Conservation (phyloP, 2,797 vertebrate species). For the Alcedo atthis region DNA sequence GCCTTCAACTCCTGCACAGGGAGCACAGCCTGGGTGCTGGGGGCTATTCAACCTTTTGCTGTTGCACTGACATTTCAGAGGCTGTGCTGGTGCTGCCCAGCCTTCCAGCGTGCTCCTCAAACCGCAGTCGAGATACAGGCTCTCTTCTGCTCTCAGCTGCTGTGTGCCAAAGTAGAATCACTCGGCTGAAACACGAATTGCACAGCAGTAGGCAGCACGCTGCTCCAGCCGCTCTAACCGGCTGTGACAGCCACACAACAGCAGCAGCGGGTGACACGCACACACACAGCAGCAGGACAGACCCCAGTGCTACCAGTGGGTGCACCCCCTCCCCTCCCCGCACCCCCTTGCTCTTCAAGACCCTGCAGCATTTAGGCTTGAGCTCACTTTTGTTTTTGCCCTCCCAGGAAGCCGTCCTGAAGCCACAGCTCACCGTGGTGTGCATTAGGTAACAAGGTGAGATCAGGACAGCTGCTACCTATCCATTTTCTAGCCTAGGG, state of each 20-base stretch:
- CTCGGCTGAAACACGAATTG: constrained; percentile 15
- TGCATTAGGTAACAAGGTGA: neutral
- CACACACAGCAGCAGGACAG: neutral
- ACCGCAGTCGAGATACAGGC: neutral
- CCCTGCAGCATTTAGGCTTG: neutral
- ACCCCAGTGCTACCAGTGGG: neutral
- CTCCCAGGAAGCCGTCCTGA: neutral
- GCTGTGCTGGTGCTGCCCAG: neutral
- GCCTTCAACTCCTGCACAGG: fast-evolving
- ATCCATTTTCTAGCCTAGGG: neutral
- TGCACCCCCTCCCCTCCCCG: fast-evolving
- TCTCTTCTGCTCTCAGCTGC: neutral
- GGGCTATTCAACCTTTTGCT: neutral
- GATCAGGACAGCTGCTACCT: neutral
- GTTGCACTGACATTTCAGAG: neutral
- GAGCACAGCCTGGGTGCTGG: neutral
- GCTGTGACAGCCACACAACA: constrained; percentile 33
- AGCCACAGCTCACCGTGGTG: neutral
- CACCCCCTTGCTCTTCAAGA: neutral
- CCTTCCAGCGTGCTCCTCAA: neutral
- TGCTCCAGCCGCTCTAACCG: constrained; percentile 27
- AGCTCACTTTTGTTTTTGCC: neutral
- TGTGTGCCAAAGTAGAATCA: constrained; percentile 38
- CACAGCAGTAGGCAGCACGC: neutral
- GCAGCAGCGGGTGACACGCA: neutral